Percentiles rank a stretch among this genome's conserved stretches.
phyloP scores from a whole-genome alignment of 2,888 invertebrate genomes.

The Apoda limacodes region DNA sequence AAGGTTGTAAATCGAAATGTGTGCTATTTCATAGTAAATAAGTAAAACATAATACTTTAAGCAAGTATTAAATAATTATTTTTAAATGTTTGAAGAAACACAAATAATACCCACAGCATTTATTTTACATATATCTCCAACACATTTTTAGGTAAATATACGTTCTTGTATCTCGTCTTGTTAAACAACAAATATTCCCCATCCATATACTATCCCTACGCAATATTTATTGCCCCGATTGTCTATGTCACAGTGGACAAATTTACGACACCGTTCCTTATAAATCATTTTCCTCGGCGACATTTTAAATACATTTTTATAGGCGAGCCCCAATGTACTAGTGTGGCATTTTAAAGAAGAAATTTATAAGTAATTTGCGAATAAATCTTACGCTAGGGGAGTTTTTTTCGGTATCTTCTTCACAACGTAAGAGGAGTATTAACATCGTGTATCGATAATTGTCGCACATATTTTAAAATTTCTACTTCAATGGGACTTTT shows the following conservation, averaged over 20 bases:
- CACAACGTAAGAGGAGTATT: slow-evolving; percentile 63
- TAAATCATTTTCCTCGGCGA: slow-evolving; percentile 61
- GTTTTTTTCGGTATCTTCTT: slow-evolving; percentile 46
- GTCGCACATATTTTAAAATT: slow-evolving; percentile 68
- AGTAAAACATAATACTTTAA: too few relatives aligned
- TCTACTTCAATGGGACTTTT: slow-evolving; percentile 34
- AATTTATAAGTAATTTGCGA: slow-evolving; percentile 69
- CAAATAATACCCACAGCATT: too few relatives aligned
- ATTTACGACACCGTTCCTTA: slow-evolving; percentile 58
- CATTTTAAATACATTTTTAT: slow-evolving; percentile 70
- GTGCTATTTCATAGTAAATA: too few relatives aligned
- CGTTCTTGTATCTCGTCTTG: too few relatives aligned
- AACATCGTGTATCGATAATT: slow-evolving; percentile 69
- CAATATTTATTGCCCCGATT: slow-evolving; percentile 50
- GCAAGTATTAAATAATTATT: too few relatives aligned
- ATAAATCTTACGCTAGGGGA: slow-evolving; percentile 61
- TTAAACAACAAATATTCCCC: too few relatives aligned
- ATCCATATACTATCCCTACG: too few relatives aligned
- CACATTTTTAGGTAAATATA: too few relatives aligned
- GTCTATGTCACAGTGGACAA: slow-evolving; percentile 60
- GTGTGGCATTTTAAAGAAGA: slow-evolving; percentile 35
- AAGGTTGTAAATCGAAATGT: too few relatives aligned
- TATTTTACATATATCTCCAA: too few relatives aligned
- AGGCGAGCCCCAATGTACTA: slow-evolving; percentile 56
- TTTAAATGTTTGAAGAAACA: too few relatives aligned